A percentile compares a stretch with the other conserved stretches of the same genome.
phyloP scores from a whole-genome alignment of 1,140 invertebrate species.

The Phymorhynchus buccinoides region DNA sequence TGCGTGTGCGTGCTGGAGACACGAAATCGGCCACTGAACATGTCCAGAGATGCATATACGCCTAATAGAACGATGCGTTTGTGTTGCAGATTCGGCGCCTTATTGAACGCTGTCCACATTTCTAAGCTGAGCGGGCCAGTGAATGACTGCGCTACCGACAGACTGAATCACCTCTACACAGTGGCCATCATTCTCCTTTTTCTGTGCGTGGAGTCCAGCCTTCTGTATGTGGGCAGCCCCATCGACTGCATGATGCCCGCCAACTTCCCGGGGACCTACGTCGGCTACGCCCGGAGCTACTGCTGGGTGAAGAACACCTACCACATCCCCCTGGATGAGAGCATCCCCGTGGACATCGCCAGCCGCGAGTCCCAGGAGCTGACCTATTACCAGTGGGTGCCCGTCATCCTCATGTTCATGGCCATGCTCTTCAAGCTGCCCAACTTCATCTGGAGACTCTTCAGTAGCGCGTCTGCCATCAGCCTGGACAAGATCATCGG shows the following conservation, averaged over 20 bases:
- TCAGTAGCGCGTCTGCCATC: conserved; percentile 62
- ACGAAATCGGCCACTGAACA: no score
- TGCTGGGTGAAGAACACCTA: conserved; percentile 76
- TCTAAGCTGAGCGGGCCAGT: background rate
- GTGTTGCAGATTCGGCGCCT: background rate
- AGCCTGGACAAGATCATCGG: conserved; percentile 67
- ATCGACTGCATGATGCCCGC: conserved; percentile 74
- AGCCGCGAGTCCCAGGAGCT: conserved; percentile 59
- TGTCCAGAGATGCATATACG: no score
- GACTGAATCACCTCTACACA: conserved; percentile 68
- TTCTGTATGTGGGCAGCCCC: conserved; percentile 86
- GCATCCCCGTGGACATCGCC: conserved; percentile 62
- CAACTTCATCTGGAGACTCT: conserved; percentile 66
- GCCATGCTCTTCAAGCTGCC: conserved; percentile 70
- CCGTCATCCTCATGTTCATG: conserved; percentile 70
- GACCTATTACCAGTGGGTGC: conserved; percentile 72
- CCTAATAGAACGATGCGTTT: no score
- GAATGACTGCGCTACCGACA: no score
- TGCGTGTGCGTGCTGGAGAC: background rate
- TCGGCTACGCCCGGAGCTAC: conserved; percentile 72
- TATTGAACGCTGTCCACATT: background rate
- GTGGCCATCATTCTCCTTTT: conserved; percentile 65
- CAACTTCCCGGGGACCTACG: conserved; percentile 71
- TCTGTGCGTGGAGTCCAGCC: conserved; percentile 61
- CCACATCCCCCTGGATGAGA: conserved; percentile 71